A percentile compares a stretch with the other conserved stretches of the same genome.
phyloP scores from a whole-genome alignment of 2,797 vertebrate species.

The Chiloscyllium punctatum region DNA sequence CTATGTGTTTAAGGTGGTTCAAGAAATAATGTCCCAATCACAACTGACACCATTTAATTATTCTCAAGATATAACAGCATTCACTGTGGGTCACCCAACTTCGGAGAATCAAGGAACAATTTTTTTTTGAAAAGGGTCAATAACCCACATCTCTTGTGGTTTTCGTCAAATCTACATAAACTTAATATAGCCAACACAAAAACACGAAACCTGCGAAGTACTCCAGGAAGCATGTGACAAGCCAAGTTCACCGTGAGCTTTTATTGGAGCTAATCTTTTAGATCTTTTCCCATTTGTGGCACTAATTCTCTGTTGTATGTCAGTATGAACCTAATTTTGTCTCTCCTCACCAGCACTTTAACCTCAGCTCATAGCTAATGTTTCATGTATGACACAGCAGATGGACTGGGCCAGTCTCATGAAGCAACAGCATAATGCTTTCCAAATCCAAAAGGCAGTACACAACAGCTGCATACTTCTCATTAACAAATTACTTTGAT shows the following conservation, averaged over 20 bases:
- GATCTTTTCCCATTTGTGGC: not conserved
- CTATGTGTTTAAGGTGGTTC: not conserved
- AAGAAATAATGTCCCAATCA: not conserved
- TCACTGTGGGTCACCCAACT: not conserved
- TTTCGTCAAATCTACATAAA: not conserved
- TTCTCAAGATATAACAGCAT: not conserved
- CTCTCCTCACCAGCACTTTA: not conserved
- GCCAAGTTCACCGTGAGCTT: not conserved
- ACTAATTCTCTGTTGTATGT: not conserved
- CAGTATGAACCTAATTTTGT: not conserved
- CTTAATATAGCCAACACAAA: not conserved
- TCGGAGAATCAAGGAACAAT: not conserved
- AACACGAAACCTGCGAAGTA: not conserved
- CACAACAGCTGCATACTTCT: conserved; percentile 15
- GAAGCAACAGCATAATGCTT: not conserved
- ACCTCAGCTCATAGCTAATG: not conserved
- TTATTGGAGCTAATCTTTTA: too few species aligned
- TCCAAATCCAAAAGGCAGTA: conserved; percentile 5
- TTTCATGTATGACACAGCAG: not conserved
- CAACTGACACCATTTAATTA: not conserved
- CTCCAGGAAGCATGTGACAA: not conserved
- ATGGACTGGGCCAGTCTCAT: not conserved
- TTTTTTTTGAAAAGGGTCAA: not conserved
- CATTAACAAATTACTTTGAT: conserved; percentile 25
- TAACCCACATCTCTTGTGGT: not conserved